These are phyloP conservation scores for Coranthus polyacanthus DNA, from an alignment of 2,797 vertebrate genomes.

Conservation along the genomic window DNA sequence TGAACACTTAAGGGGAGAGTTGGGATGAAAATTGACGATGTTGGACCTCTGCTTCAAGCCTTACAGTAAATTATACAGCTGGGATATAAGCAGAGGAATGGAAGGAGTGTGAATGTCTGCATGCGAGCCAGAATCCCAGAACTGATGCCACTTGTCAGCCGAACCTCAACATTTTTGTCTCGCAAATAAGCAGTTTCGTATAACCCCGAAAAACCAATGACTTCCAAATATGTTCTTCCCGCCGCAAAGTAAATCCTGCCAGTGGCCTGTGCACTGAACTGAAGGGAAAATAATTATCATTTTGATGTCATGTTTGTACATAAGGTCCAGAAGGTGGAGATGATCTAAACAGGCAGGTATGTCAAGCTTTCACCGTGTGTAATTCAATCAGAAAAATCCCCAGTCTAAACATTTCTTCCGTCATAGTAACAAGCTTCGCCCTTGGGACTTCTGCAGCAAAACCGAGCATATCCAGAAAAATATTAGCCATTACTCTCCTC, in stretches of 20 bases:
- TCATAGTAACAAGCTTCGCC: conserved; percentile 18
- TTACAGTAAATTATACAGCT: conserved; percentile 64
- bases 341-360: conserved; percentile 22
- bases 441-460: conserved; percentile 22
- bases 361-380: conserved; percentile 9
- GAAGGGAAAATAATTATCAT: conserved; percentile 27
- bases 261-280: not conserved
- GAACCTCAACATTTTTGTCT: conserved; percentile 61
- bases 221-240: conserved; percentile 58
- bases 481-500: conserved; percentile 54
- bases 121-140: conserved; percentile 50
- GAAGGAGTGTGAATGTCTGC: conserved; percentile 62
- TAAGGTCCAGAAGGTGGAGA: not conserved
- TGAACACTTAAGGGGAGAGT: conserved; percentile 34
- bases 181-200: conserved; percentile 70
- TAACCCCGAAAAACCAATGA: conserved; percentile 53
- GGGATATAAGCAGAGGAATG: conserved; percentile 33
- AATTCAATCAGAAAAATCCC: conserved; percentile 14
- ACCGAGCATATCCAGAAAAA: conserved; percentile 26
- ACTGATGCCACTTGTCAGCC: conserved; percentile 54
- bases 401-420: conserved; percentile 32
- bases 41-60: conserved; percentile 43
- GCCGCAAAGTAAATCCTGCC: conserved; percentile 53
- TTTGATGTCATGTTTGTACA: conserved; percentile 37
- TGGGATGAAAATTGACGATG: conserved; percentile 49